Evolutionary conservation across 2,797 vertebrate genomes (phyloP).

Genomic region (Tragopan temminckii): DNA sequence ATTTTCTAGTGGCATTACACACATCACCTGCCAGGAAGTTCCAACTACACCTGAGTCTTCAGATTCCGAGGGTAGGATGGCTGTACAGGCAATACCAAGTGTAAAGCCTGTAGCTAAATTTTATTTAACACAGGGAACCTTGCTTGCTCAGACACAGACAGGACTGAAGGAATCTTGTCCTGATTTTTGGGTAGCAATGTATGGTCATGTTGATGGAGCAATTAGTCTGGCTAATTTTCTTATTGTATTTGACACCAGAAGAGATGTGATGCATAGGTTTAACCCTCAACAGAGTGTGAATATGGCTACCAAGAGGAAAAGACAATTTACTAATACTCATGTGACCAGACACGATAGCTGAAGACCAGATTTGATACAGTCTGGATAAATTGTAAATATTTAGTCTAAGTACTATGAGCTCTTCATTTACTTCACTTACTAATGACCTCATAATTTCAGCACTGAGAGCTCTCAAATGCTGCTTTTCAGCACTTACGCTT

Average conservation of each 20-base stretch:
- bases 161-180: conserved; percentile 55
- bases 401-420: not conserved
- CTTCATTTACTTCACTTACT: not conserved
- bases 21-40: not conserved
- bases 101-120: not conserved
- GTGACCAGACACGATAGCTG: not conserved
- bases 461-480: not conserved
- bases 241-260: not conserved
- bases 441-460: not conserved
- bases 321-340: not conserved
- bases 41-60: not conserved
- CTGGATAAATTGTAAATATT: not conserved
- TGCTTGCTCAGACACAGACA: not conserved
- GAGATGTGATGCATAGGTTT: not conserved
- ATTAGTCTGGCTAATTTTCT: conserved; percentile 49
- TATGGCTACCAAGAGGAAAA: not conserved
- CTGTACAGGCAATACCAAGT: not conserved
- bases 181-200: conserved; percentile 26
- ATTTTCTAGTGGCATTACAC: rapidly evolving
- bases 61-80: rapidly evolving
- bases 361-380: not conserved
- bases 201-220: not conserved
- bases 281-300: not conserved
- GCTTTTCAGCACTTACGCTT: not conserved
- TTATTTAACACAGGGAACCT: not conserved